Percentiles rank a stretch among this genome's conserved stretches.
These are phyloP conservation scores for Eueremaeus valkanovi DNA, from an alignment of 2,888 invertebrate species.

Conservation along the genomic window DNA sequence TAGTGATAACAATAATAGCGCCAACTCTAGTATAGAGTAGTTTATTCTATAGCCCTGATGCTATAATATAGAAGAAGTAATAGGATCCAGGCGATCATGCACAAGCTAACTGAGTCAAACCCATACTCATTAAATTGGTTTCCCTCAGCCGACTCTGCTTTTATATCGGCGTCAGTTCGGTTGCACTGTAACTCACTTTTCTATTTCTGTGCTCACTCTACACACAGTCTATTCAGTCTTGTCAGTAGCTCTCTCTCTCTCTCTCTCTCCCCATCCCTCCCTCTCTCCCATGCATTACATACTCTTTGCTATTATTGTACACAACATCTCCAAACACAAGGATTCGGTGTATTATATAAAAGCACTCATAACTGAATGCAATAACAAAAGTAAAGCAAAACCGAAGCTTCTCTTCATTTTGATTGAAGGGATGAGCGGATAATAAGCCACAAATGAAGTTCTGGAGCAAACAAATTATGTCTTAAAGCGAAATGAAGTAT, in stretches of 20 bases:
- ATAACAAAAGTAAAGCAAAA: neutral
- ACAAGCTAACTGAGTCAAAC: constrained; percentile 10
- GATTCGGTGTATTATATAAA: too few species aligned
- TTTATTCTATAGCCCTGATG: constrained; percentile 1
- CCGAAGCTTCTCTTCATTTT: neutral
- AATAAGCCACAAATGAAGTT: neutral
- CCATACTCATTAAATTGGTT: constrained; percentile 32
- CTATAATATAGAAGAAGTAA: neutral
- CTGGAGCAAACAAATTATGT: neutral
- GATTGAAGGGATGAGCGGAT: neutral
- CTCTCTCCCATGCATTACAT: too few species aligned
- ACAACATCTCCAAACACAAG: too few species aligned
- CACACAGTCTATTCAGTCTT: too few species aligned
- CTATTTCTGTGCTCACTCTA: constrained; percentile 3
- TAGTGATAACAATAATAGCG: neutral
- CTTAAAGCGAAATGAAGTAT: neutral
- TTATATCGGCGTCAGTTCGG: neutral
- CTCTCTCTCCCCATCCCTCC: too few species aligned
- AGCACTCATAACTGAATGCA: neutral
- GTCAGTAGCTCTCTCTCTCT: too few species aligned
- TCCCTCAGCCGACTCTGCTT: constrained; percentile 24
- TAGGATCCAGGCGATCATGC: neutral
- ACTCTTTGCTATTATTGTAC: too few species aligned
- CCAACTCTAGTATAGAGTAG: neutral
- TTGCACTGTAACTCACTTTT: constrained; percentile 15